Conservation (phyloP, 2,888 invertebrate species). For the Macrophya annulata region DNA sequence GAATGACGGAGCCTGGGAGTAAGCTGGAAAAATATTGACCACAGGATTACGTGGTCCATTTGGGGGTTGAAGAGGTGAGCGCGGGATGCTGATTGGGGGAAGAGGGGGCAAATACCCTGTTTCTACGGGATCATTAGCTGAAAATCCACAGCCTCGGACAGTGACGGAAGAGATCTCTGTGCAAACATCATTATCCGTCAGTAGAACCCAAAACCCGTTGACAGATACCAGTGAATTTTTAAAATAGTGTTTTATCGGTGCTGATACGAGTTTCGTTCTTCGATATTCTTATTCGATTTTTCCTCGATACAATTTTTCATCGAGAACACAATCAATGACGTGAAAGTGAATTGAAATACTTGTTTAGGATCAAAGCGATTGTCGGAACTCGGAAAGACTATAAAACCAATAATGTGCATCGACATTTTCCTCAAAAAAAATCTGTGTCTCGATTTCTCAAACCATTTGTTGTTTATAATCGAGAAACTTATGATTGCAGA, state of each 20-base stretch:
- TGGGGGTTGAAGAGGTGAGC: constrained; percentile 77
- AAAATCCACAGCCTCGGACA: constrained; percentile 70
- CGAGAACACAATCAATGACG: not conserved
- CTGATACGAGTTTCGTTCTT: not conserved
- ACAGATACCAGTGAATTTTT: constrained; percentile 10
- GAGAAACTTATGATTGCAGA: not conserved
- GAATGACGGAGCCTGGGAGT: constrained; percentile 43
- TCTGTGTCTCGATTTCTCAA: not conserved
- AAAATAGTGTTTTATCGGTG: not conserved
- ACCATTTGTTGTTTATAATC: not conserved
- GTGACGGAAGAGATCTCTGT: constrained; percentile 63
- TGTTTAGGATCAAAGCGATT: not conserved
- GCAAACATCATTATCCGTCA: constrained; percentile 55
- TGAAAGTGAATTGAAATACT: not conserved
- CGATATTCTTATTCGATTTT: not conserved
- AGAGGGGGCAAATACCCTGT: constrained; percentile 73
- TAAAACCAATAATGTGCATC: not conserved
- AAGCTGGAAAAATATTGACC: constrained; percentile 78
- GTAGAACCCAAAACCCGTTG: not conserved
- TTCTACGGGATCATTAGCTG: constrained; percentile 76
- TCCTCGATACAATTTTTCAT: not conserved
- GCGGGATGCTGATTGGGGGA: constrained; percentile 65
- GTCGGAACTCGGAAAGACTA: not conserved
- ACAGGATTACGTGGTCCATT: constrained; percentile 78
- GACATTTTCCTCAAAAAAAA: not conserved